Evolutionary conservation across 2,113 vertebrate species (phyloP).

Genomic region (Laticauda colubrina): DNA sequence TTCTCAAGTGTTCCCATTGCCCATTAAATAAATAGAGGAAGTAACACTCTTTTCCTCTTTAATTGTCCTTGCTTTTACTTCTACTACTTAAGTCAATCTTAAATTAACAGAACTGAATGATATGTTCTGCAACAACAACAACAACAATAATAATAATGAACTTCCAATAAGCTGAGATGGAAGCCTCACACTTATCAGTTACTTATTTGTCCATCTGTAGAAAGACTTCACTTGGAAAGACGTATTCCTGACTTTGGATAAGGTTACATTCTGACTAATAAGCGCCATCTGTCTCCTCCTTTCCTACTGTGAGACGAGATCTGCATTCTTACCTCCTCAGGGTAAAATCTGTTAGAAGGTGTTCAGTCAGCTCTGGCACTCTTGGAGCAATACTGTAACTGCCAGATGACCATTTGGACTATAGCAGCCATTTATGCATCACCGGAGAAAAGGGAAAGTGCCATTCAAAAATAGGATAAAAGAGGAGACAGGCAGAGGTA

Average conservation of each 20-base stretch:
- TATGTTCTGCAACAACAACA: background rate
- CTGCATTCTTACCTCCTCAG: background rate
- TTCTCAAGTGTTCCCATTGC: background rate
- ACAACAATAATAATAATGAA: background rate
- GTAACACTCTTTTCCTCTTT: background rate
- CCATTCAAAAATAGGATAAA: background rate
- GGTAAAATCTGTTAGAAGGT: background rate
- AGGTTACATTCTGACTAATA: background rate
- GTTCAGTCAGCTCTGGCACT: background rate
- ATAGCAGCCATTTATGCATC: background rate
- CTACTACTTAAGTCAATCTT: background rate
- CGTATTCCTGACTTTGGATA: background rate
- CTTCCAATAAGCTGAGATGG: background rate
- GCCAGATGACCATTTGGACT: background rate
- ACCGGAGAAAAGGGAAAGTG: background rate
- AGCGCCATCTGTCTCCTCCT: slow-evolving; percentile 1
- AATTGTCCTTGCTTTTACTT: background rate
- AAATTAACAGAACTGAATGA: background rate
- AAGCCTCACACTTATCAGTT: background rate
- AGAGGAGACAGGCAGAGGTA: background rate
- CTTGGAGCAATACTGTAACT: background rate
- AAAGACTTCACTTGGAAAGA: background rate
- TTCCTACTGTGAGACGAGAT: background rate
- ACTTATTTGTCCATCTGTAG: background rate
- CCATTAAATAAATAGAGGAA: background rate